Evolutionary conservation across 2,888 invertebrate genomes (phyloP).

Genomic region (Dysmachus trigonus): DNA sequence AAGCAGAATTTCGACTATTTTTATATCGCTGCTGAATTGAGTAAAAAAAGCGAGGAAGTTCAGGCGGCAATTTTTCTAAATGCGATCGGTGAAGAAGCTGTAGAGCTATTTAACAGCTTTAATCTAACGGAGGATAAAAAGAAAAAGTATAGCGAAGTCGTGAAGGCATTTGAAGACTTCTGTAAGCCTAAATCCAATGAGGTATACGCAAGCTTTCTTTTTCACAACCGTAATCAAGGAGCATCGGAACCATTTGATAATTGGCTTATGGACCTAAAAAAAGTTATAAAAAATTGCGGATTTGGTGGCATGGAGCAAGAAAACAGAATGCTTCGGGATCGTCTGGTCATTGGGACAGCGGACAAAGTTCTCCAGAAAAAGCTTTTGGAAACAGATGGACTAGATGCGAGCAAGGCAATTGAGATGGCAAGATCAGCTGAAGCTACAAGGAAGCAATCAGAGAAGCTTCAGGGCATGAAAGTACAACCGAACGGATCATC

Average conservation of each 20-base stretch:
- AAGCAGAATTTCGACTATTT: neutral
- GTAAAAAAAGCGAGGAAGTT: constrained; percentile 45
- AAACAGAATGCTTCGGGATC: neutral
- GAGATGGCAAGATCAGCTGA: neutral
- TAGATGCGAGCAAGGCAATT: neutral
- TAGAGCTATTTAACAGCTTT: constrained; percentile 54
- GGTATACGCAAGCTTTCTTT: neutral
- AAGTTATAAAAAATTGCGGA: neutral
- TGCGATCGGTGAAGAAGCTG: constrained; percentile 53
- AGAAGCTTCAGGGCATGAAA: neutral
- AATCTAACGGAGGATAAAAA: constrained; percentile 44
- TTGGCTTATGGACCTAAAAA: too few relatives aligned
- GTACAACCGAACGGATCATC: neutral
- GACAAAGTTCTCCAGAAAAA: neutral
- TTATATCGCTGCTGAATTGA: neutral
- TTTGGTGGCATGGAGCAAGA: neutral
- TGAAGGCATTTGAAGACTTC: constrained; percentile 48
- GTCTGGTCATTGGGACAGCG: neutral
- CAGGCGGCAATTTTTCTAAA: constrained; percentile 48
- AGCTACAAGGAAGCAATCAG: neutral
- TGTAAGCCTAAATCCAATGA: constrained; percentile 38
- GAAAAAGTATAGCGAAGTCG: constrained; percentile 44
- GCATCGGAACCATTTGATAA: too few relatives aligned
- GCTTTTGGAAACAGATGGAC: too few relatives aligned
- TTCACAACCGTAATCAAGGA: too few relatives aligned